Evolutionary conservation across 2,888 invertebrate species (phyloP), one percentile per base, ranked within the genome.

Genomic region (Mesochorus sp.): DNA sequence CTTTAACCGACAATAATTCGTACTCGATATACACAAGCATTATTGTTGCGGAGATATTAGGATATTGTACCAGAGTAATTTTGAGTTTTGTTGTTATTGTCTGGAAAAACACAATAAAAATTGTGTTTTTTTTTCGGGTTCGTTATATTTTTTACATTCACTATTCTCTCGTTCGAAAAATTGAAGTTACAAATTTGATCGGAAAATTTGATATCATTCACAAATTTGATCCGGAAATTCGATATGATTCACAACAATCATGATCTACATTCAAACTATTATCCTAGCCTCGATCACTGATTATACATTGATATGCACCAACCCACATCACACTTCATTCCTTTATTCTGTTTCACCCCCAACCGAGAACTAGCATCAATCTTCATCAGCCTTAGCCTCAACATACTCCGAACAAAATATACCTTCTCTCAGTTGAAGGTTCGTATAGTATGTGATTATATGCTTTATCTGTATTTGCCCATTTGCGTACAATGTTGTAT

Each of bases 1-100:
- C n/a, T n/a, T 39, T 55, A 68, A 55, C 34, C 24, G 19, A 37
- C 24, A 53, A 24, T 55, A 26, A 39, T 42, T 12, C 8, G n/a
- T 24, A 53, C 55, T 17, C n/a, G n/a, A n/a, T n/a, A n/a, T n/a
- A 53, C 51, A 34, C 1, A 39, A 39, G 2, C n/a, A 39, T 39
- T 0, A 12, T 2, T 5, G n/a, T 39, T 1, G 12, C 39, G 14
- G 12, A 2, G 12, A 12, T 39, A 12, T 39, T 12, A 39, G n/a
- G 39, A n/a, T 12, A 39, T 39, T 5, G 1, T n/a, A 12, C 39
- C n/a, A n/a, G n/a, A n/a, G n/a, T n/a, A n/a, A n/a, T n/a, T n/a
- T n/a, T n/a, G n/a, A n/a, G n/a, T n/a, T n/a, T n/a, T n/a, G n/a
- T n/a, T n/a, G n/a, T n/a, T n/a, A n/a, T n/a, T n/a, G n/a, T n/a